Percentiles rank a stretch among this genome's conserved stretches.
Evolutionary conservation across 2,113 vertebrate species (phyloP).

Genomic region (Amphiprion ocellaris): DNA sequence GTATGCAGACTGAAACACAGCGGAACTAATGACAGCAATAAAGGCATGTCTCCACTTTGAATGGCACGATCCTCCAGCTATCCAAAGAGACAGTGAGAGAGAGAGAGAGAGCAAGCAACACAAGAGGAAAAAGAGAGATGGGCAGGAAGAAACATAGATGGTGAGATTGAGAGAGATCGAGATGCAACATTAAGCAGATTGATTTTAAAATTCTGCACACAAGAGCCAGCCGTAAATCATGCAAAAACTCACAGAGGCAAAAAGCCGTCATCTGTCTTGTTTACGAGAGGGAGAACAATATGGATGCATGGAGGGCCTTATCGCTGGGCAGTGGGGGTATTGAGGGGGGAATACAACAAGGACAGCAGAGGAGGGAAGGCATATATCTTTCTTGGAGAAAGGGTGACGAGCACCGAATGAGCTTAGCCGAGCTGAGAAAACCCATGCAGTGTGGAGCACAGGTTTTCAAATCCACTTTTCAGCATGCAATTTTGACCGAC

Average conservation of each 20-base stretch:
- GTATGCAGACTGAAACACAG: constrained; percentile 61
- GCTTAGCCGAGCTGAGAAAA: constrained; percentile 11
- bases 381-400: constrained; percentile 51
- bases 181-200: constrained; percentile 84
- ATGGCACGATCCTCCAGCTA: constrained; percentile 51
- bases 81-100: constrained; percentile 28
- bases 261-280: constrained; percentile 78
- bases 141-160: constrained; percentile 35
- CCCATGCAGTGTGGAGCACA: constrained; percentile 13
- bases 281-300: constrained; percentile 76
- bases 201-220: constrained; percentile 80
- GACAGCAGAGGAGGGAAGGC: constrained; percentile 37
- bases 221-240: constrained; percentile 72
- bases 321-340: constrained; percentile 49
- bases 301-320: constrained; percentile 63
- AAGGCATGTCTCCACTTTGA: constrained; percentile 64
- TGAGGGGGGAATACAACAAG: constrained; percentile 55
- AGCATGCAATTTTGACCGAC: constrained; percentile 3
- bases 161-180: constrained; percentile 63
- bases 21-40: constrained; percentile 77
- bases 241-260: constrained; percentile 60
- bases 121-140: constrained; percentile 12
- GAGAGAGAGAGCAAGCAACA: not conserved
- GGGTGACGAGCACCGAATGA: constrained; percentile 10
- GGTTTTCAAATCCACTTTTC: constrained; percentile 21